Base-by-base conservation (phyloP, 2,888 invertebrate species). In the Halocaridina rubra region DNA sequence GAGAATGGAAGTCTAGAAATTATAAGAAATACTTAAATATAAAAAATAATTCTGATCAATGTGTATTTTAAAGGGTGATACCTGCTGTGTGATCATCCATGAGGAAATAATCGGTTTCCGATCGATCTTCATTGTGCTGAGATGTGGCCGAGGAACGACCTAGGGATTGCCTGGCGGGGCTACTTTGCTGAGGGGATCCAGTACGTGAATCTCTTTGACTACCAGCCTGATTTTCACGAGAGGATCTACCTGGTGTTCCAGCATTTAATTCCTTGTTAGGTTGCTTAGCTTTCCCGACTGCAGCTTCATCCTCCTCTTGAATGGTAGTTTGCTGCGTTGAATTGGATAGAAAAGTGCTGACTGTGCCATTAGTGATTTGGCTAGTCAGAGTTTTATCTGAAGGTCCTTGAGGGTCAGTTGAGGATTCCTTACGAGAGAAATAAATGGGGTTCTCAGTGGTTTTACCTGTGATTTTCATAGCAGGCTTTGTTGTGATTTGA, bases 101-200 rank as follows among this genome's bases (percentile, higher is more conserved):
- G 16, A 77, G 30, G 72, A 57, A 27, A 19, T 71, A 80, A 57
- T 80, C 80, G n/a, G 80, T 59, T 33, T 80, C 72, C 13, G 80
- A 80, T 30, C 80, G 80, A 39, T 53, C 80, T 59, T 80, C 80
- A 19, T 80, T 29, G 8, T 69, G 80, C 24, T 80, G 80, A 13
- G 80, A 80, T 10, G 80, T 80, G 33, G 80, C 61, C 24, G 80
- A 80, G 7, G 80, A 71, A 10, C 71, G 64, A 27, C 80, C 80
- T 3, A 71, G 10, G 27, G 80, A 80, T 22, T 80, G 71, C n/a
- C 80, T 33, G 13, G 80, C 46, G 7, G 80, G 80, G 33, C 80
- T 80, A 10, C 59, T n/a, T 13, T 30, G 71, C 32, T 71, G 32
- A 8, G 80, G 80, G 19, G 80, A 72, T 53, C 57, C 69, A 30